Conservation (phyloP, 2,888 invertebrate genomes). For the Pelosia muscerda region DNA sequence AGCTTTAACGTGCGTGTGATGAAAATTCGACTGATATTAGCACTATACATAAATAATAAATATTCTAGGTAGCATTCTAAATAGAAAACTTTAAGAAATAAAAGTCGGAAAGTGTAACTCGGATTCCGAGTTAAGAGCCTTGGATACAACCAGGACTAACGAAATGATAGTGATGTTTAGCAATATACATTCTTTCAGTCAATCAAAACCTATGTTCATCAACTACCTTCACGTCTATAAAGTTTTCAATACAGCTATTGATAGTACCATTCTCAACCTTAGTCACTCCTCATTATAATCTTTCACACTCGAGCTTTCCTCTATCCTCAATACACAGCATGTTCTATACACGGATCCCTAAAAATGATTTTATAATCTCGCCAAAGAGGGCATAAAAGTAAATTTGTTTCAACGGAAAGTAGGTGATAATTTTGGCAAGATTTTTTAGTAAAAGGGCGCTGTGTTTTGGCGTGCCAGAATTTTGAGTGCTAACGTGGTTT, state of each 20-base stretch:
- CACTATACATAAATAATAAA: no score
- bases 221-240: no score
- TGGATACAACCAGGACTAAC: no score
- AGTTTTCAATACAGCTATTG: not conserved
- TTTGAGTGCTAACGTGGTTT: constrained; percentile 60
- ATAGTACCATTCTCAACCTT: not conserved
- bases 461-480: constrained; percentile 50
- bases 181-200: no score
- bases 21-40: no score
- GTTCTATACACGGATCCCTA: constrained; percentile 8
- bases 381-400: constrained; percentile 39
- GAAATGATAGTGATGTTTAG: no score
- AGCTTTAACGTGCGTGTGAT: no score
- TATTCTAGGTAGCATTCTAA: no score
- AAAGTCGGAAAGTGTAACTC: no score
- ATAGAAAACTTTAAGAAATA: no score
- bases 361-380: constrained; percentile 42
- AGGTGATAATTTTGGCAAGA: constrained; percentile 44
- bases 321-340: not conserved
- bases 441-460: constrained; percentile 41
- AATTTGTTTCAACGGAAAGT: constrained; percentile 42
- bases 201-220: no score
- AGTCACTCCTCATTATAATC: not conserved
- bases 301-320: not conserved
- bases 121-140: no score